Base-by-base conservation (phyloP, 2,797 vertebrate genomes). In the Coranthus polyacanthus region DNA sequence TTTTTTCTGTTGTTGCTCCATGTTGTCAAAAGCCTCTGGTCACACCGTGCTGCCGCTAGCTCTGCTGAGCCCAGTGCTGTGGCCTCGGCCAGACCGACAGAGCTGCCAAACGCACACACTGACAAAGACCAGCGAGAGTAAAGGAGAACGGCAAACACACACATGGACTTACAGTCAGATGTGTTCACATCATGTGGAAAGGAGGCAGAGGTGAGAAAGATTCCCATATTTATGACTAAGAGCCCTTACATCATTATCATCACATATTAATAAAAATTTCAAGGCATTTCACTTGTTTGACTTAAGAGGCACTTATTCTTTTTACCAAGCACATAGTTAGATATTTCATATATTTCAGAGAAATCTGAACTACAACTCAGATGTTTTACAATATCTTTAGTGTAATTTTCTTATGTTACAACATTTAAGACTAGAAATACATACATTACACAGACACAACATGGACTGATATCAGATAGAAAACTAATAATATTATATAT, bases 21-120 rank as follows among this genome's bases (percentile, higher is more conserved):
- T n/a, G n/a, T 72, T 78, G 72, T 88, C 64, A 57, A 52, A 84
- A 79, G 58, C 72, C 67, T 70, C 71, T 57, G 15, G 57, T 37
- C 55, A 63, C 73, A 55, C 61, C 15, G 11, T 6, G n/a, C 22
- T 49, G 45, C 49, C 13, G 77, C 41, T 11, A 5, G 8, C 60
- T 65, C 44, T 38, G 63, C 50, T 13, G 29, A 65, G 67, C 44
- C 26, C 53, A 34, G 36, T 11, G 37, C 44, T 53, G 64, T 46
- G 24, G 64, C 62, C 26, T 1, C 15, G 3, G 56, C 56, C 79
- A 55, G 63, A 58, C 75, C 79, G 72, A 57, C 59, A 72, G 52
- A 61, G n/a, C 45, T 60, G 32, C 32, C 16, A 45, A 13, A 63
- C 46, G n/a, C n/a, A n/a, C n/a, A 68, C 39, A 64, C 49, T 54